Conservation (phyloP, 1,140 invertebrate genomes). For the Halyomorpha halys region DNA sequence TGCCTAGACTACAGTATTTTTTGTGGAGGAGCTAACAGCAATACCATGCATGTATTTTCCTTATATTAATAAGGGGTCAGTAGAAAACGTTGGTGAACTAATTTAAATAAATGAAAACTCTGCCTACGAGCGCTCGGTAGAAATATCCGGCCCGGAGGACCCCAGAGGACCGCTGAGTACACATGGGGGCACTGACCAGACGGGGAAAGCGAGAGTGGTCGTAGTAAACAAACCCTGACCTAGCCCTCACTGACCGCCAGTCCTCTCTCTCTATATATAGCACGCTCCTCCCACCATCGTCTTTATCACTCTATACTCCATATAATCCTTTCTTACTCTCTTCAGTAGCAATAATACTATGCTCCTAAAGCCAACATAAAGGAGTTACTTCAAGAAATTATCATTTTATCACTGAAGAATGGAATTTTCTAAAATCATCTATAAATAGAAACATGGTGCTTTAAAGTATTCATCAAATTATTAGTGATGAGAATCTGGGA, state of each 20-base stretch:
- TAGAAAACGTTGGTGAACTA: too few species aligned
- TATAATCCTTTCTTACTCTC: neutral
- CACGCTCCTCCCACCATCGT: neutral
- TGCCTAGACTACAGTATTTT: too few species aligned
- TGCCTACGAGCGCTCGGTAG: neutral
- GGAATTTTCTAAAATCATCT: too few species aligned
- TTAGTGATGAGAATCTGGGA: too few species aligned
- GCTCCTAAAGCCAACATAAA: neutral
- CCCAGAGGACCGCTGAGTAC: neutral
- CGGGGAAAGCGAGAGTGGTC: neutral
- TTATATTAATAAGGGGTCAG: too few species aligned
- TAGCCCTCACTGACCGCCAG: neutral
- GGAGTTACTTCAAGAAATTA: neutral
- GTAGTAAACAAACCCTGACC: constrained; percentile 1
- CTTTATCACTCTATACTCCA: neutral
- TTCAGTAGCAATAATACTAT: neutral
- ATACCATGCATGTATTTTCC: too few species aligned
- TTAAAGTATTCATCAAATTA: too few species aligned
- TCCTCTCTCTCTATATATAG: neutral
- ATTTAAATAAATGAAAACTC: neutral
- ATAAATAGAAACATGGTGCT: too few species aligned
- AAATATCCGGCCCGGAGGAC: neutral
- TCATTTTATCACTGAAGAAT: too few species aligned
- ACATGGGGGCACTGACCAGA: neutral
- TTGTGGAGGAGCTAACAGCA: too few species aligned